Percentiles rank a stretch among this genome's conserved stretches.
phyloP scores from a whole-genome alignment of 2,113 vertebrate species.

The Melanocharis versteri region DNA sequence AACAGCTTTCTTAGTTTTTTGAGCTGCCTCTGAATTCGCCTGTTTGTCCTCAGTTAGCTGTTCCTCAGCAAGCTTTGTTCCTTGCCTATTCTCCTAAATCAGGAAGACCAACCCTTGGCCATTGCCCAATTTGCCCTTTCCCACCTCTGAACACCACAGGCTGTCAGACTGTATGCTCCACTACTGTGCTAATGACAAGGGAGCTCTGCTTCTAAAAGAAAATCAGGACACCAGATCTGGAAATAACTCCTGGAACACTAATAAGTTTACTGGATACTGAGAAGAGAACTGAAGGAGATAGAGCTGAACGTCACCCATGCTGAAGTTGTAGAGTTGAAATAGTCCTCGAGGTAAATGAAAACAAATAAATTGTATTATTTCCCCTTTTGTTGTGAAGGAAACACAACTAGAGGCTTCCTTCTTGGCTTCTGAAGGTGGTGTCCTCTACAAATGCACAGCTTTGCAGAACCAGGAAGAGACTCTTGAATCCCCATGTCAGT shows the following conservation, averaged over 20 bases:
- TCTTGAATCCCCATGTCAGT: background rate
- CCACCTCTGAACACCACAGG: background rate
- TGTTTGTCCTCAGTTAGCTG: background rate
- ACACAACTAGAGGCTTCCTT: background rate
- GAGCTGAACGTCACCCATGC: background rate
- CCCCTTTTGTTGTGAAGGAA: background rate
- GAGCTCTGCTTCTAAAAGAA: background rate
- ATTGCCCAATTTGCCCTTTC: background rate
- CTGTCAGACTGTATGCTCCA: background rate
- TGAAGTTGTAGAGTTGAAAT: background rate
- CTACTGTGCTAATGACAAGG: background rate
- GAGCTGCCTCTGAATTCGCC: background rate
- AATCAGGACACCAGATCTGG: background rate
- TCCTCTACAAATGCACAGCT: background rate
- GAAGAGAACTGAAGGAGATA: background rate
- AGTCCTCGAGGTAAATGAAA: background rate
- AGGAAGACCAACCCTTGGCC: background rate
- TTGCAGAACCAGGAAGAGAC: conserved; percentile 27
- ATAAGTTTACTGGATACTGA: background rate
- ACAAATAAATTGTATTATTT: background rate
- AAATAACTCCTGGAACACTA: background rate
- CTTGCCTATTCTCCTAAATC: background rate
- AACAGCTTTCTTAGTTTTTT: background rate
- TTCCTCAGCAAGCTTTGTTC: background rate
- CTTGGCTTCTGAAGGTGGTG: background rate